These are phyloP conservation scores for Drosophila kambysellisi DNA, from an alignment of 2,888 invertebrate genomes.

Conservation along the genomic window DNA sequence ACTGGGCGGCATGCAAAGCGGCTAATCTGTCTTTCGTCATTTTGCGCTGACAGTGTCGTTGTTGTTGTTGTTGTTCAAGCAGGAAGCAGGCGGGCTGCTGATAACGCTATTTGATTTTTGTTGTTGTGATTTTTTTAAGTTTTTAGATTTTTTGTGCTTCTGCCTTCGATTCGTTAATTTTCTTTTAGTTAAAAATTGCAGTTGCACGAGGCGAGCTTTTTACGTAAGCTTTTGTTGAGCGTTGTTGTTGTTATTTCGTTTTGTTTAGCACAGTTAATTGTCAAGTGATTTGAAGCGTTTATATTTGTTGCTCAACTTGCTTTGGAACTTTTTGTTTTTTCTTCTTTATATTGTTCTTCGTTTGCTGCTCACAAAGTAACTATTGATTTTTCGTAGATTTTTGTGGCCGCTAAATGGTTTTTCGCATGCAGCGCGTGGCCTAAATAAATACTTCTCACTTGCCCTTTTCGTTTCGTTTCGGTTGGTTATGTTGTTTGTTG, in stretches of 20 bases:
- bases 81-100: slow-evolving; percentile 21
- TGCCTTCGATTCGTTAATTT: slow-evolving; percentile 21
- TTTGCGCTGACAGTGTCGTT: slow-evolving; percentile 32
- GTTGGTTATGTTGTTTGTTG: slow-evolving; percentile 35
- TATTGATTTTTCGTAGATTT: slow-evolving; percentile 75
- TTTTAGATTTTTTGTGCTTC: slow-evolving; percentile 13
- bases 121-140: not conserved
- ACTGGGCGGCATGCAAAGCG: slow-evolving; percentile 98
- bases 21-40: slow-evolving; percentile 99
- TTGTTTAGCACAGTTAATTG: slow-evolving; percentile 46
- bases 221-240: slow-evolving; percentile 68
- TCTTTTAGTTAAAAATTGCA: slow-evolving; percentile 22
- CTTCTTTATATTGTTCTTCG: slow-evolving; percentile 15
- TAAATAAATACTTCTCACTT: slow-evolving; percentile 53
- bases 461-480: slow-evolving; percentile 15
- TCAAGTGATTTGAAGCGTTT: slow-evolving; percentile 55
- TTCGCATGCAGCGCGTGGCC: slow-evolving; percentile 55
- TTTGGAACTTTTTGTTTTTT: slow-evolving; percentile 37
- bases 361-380: slow-evolving; percentile 40
- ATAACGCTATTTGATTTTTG: slow-evolving; percentile 19
- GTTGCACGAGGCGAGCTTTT: slow-evolving; percentile 44
- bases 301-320: slow-evolving; percentile 63
- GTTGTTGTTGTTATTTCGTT: slow-evolving; percentile 31
- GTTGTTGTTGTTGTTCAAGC: slow-evolving; percentile 15
- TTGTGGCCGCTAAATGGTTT: slow-evolving; percentile 54